Conservation (phyloP, 2,888 invertebrate species). For the Megamerina dolium region DNA sequence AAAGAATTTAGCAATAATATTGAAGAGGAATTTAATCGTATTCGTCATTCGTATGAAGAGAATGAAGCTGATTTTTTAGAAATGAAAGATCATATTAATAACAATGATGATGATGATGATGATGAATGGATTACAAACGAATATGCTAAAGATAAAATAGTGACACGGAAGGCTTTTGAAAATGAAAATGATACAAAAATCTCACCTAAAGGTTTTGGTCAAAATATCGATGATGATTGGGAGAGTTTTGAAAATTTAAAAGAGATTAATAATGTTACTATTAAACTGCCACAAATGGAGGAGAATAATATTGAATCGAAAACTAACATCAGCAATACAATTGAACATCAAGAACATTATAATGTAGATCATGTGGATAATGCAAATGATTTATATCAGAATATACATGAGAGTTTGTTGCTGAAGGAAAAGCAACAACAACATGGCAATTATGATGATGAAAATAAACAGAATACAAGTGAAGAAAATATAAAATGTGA, state of each 20-base stretch:
- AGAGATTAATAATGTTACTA: not conserved
- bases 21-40: constrained; percentile 31
- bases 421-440: constrained; percentile 3
- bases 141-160: not conserved
- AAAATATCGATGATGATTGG: constrained; percentile 39
- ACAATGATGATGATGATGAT: constrained; percentile 12
- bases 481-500: not conserved
- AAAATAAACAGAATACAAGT: not conserved
- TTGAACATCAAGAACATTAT: not conserved
- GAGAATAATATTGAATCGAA: not conserved
- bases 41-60: constrained; percentile 31
- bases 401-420: not conserved
- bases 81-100: constrained; percentile 10
- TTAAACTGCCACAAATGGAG: not conserved
- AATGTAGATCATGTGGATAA: too few relatives aligned
- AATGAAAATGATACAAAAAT: not conserved
- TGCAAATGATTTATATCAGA: too few relatives aligned
- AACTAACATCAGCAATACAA: not conserved
- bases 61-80: constrained; percentile 37
- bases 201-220: constrained; percentile 32
- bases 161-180: not conserved
- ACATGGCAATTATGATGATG: not conserved
- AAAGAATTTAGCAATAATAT: constrained; percentile 16
- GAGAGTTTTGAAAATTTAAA: constrained; percentile 32
- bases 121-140: constrained; percentile 5